Evolutionary conservation across 2,888 invertebrate species (phyloP).

Genomic region (Hypselothyrea guttata): DNA sequence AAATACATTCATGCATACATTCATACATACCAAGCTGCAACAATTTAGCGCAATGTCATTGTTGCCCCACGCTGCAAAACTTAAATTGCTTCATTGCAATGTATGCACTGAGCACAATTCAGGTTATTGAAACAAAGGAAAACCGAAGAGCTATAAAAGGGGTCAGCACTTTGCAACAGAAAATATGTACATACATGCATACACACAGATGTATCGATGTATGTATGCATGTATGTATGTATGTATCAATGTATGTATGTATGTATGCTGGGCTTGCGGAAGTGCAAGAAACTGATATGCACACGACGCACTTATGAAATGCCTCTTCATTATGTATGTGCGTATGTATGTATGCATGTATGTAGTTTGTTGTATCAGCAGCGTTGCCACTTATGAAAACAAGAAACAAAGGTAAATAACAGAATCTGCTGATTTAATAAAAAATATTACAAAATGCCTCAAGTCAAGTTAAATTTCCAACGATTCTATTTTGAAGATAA

Average conservation of each 20-base stretch:
- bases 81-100: constrained; percentile 23
- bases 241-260: no score
- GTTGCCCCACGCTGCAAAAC: constrained; percentile 21
- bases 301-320: no score
- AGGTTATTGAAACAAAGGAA: constrained; percentile 32
- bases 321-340: no score
- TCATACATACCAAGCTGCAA: constrained; percentile 9
- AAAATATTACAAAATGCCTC: no score
- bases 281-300: constrained; percentile 40
- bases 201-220: constrained; percentile 2
- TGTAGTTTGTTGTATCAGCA: no score
- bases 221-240: constrained; percentile 6
- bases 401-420: no score
- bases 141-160: constrained; percentile 21
- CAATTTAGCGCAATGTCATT: constrained; percentile 21
- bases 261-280: constrained; percentile 20
- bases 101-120: constrained; percentile 26
- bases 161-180: constrained; percentile 33
- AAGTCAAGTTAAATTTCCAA: no score
- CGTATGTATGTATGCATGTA: no score
- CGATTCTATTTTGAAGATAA: no score
- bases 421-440: no score
- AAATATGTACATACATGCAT: background rate
- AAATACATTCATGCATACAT: constrained; percentile 1
- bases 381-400: no score